Evolutionary conservation across 2,888 invertebrate species (phyloP).

Genomic region (Chesias legatella): DNA sequence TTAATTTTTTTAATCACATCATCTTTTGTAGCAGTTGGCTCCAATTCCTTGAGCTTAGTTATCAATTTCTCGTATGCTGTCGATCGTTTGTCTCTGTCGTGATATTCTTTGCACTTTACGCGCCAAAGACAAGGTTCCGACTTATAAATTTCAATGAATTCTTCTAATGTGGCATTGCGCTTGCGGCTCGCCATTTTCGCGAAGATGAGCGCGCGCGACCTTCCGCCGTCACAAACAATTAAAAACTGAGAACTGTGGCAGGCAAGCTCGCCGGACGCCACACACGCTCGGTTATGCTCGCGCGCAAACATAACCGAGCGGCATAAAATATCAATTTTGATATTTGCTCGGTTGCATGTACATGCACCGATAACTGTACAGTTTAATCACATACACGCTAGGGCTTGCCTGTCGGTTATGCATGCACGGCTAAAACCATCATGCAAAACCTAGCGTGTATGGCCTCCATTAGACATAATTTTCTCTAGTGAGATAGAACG

Average conservation of each 20-base stretch:
- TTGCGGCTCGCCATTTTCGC: constrained; percentile 9
- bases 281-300: constrained; percentile 18
- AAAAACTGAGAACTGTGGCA: constrained; percentile 11
- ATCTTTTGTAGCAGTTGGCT: too few species aligned
- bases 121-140: constrained; percentile 19
- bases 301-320: constrained; percentile 17
- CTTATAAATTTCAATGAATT: constrained; percentile 12
- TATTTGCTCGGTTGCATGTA: constrained; percentile 5
- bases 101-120: constrained; percentile 16
- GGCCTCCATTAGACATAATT: too few species aligned
- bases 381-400: constrained; percentile 16
- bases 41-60: constrained; percentile 18
- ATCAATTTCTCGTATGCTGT: constrained; percentile 13
- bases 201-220: constrained; percentile 6
- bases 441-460: too few species aligned
- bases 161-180: constrained; percentile 11
- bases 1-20: constrained; percentile 14
- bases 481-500: too few species aligned
- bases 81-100: constrained; percentile 14
- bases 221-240: constrained; percentile 8
- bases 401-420: constrained; percentile 19
- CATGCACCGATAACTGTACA: constrained; percentile 9
- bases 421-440: constrained; percentile 18
- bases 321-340: constrained; percentile 15
- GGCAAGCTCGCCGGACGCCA: constrained; percentile 19